phyloP scores from a whole-genome alignment of 2,797 vertebrate species.

The Epinephelus coioides region DNA sequence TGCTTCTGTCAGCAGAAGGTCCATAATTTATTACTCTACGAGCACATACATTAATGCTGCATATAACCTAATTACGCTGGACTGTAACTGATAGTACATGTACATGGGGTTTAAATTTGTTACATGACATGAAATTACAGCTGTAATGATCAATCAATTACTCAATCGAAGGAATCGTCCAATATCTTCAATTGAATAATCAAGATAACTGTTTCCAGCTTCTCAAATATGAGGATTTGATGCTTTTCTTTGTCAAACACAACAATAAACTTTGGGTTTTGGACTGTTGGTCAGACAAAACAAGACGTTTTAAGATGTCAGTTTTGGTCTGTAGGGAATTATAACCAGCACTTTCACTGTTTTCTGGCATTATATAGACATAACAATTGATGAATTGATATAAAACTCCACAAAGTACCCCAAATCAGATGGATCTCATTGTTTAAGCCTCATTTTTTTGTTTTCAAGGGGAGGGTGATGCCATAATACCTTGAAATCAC shows the following conservation, averaged over 20 bases:
- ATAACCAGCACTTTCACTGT: not conserved
- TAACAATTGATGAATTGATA: not conserved
- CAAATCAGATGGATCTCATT: constrained; percentile 14
- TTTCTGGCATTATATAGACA: not conserved
- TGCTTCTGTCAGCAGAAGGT: constrained; percentile 25
- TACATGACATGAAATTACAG: not conserved
- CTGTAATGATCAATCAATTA: constrained; percentile 4
- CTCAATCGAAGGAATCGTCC: fast-evolving
- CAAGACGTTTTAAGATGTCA: not conserved
- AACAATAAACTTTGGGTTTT: constrained; percentile 20
- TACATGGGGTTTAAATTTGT: constrained; percentile 15
- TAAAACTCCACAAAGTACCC: not conserved
- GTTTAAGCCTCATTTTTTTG: not conserved
- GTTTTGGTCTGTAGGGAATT: not conserved
- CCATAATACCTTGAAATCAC: constrained; percentile 28
- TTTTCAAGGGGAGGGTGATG: constrained; percentile 22
- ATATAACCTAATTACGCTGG: constrained; percentile 10
- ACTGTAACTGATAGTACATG: constrained; percentile 6
- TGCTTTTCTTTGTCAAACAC: constrained; percentile 10
- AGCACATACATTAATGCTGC: constrained; percentile 15
- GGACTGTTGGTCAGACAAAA: constrained; percentile 28
- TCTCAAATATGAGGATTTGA: not conserved
- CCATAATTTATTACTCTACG: constrained; percentile 7
- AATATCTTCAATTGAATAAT: not conserved
- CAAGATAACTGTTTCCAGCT: constrained; percentile 12